Conservation (phyloP, 2,888 invertebrate species). For the Aphrophora alni region DNA sequence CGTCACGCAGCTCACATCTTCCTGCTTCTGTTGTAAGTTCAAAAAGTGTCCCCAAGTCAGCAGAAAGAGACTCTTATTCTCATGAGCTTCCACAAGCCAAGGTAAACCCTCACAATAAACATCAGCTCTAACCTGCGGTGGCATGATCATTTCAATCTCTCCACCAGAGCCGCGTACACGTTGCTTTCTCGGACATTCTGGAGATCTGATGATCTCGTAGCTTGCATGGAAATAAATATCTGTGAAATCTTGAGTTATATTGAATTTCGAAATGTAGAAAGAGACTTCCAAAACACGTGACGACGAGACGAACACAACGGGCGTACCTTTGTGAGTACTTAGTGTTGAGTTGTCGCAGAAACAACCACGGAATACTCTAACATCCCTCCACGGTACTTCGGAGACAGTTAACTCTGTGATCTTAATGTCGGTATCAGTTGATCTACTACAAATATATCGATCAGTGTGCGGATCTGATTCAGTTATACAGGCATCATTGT, state of each 20-base stretch:
- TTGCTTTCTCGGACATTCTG: conserved; percentile 70
- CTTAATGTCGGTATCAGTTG: conserved; percentile 15
- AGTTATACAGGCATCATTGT: conserved; percentile 68
- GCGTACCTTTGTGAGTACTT: conserved; percentile 61
- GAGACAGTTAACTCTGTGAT: conserved; percentile 65
- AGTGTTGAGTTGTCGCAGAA: conserved; percentile 75
- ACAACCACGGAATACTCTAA: conserved; percentile 70
- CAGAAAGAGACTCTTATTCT: conserved; percentile 80
- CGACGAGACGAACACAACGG: conserved; percentile 69
- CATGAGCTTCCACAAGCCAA: conserved; percentile 79
- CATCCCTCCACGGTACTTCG: conserved; percentile 76
- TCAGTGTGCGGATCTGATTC: conserved; percentile 76
- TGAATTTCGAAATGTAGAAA: conserved; percentile 75
- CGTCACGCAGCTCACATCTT: conserved; percentile 66
- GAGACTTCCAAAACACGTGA: conserved; percentile 76
- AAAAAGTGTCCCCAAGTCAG: conserved; percentile 83
- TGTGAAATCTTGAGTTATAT: conserved; percentile 81
- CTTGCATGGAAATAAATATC: conserved; percentile 78
- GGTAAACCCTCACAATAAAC: conserved; percentile 77
- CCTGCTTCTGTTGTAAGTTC: conserved; percentile 65
- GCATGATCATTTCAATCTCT: conserved; percentile 69
- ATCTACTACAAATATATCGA: conserved; percentile 63
- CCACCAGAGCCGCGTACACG: conserved; percentile 67
- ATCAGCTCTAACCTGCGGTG: conserved; percentile 66
- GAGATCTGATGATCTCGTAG: conserved; percentile 68